Evolutionary conservation across 2,797 vertebrate species (phyloP), one percentile per base, ranked within the genome.

Genomic region (Peromyscus melanophrys): DNA sequence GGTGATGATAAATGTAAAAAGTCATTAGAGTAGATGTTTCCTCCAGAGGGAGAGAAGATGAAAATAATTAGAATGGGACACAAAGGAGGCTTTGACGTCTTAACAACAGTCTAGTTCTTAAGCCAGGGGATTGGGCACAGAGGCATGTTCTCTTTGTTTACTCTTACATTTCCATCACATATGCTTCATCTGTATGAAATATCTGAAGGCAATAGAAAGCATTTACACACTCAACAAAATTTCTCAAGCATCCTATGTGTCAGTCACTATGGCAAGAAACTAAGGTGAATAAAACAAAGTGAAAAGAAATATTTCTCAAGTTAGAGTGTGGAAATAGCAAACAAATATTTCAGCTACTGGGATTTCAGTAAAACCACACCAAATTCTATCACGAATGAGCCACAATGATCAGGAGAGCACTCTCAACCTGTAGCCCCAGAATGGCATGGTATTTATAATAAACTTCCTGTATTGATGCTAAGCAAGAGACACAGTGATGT

Each of bases 141-240:
- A 34, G 23, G 27, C 52, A 59, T 94, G 40, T 86, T 89, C 83
- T 90, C 73, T 52, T 80, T 92, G 82, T 73, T 96, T 77, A 77
- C 82, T 90, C 25, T 92, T 94, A 55, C 61, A 57, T 95, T 93
- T 85, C 25, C 3, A 43, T 63, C 46, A 29, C 55, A 82, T 55
- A 65, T 78, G 59, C 55, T 81, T 96, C 46, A 37, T 83, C 89
- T 67, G 27, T 55, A 55, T 83, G 46, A 90, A 34, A 16, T 78
- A 90, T 57, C 78, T 94, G 63, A 96, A 46, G 59, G 76, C 61
- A 95, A 87, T 78, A 77, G 89, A 77, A 89, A 86, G 14, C 4
- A 69, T 77, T 52, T 61, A 65, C 9, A 92, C 25, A 83, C 71
- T 96, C 73, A 19, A 89, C 16, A 89, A 67, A 78, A 84, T 82